Percentiles rank a stretch among this genome's conserved stretches.
These are phyloP conservation scores for Calyptommatus sinebrachiatus DNA, from an alignment of 2,113 vertebrate species.

Conservation along the genomic window DNA sequence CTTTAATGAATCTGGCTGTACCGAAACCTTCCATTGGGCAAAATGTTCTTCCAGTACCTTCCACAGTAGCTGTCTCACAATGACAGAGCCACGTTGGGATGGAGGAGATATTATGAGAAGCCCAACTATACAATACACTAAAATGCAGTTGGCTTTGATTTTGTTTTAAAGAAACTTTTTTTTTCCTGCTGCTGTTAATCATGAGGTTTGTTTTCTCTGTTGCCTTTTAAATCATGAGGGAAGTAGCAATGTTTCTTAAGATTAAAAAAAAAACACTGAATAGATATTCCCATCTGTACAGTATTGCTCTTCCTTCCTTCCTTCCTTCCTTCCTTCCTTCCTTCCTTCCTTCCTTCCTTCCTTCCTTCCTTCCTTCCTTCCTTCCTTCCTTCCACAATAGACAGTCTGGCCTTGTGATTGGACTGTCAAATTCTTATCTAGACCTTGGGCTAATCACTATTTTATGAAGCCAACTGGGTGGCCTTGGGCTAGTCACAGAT, in stretches of 20 bases:
- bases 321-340: not conserved
- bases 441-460: too few relatives aligned
- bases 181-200: slow-evolving; percentile 25
- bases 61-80: slow-evolving; percentile 59
- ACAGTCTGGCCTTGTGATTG: too few relatives aligned
- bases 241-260: slow-evolving; percentile 38
- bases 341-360: too few relatives aligned
- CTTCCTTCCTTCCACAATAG: too few relatives aligned
- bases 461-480: too few relatives aligned
- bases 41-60: slow-evolving; percentile 48
- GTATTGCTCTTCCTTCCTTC: not conserved
- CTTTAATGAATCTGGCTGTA: slow-evolving; percentile 52
- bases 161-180: slow-evolving; percentile 26
- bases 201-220: slow-evolving; percentile 39
- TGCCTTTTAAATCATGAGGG: slow-evolving; percentile 36
- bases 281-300: not conserved
- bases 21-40: slow-evolving; percentile 59
- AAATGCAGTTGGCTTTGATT: slow-evolving; percentile 35
- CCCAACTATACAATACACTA: slow-evolving; percentile 54
- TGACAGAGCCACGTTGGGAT: slow-evolving; percentile 65
- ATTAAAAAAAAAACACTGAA: slow-evolving; percentile 25
- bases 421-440: too few relatives aligned
- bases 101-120: slow-evolving; percentile 63
- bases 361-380: too few relatives aligned
- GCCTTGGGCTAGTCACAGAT: too few relatives aligned